Base-by-base conservation (phyloP, 2,888 invertebrate genomes). In the Agrypnus murinus region DNA sequence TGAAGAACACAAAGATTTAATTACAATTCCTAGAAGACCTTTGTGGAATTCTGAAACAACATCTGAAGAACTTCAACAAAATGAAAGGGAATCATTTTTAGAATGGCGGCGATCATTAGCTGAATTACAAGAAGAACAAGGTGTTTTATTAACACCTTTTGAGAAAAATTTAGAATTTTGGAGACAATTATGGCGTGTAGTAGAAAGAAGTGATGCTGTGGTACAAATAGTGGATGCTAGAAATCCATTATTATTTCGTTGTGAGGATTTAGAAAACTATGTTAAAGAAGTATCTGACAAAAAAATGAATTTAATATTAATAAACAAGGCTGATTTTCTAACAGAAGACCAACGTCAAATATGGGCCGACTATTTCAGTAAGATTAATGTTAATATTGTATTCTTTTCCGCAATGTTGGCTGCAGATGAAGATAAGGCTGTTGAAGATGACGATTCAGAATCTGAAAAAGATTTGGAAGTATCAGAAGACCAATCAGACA, bases 131-230 rank as follows among this genome's bases (percentile, higher is more conserved):
- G 93, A 95, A 76, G 88, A 91, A 12, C 91, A 97, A 48, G 92
- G 92, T 0, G 87, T 98, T 1, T 88, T 95, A 0, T 86, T 99
- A 74, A 99, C 99, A 0, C 99, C 99, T 0, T 99, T 97, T 85
- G 99, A 99, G 82, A 94, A 96, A 81, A 99, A 99, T 86, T 85
- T 99, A 15, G 98, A 99, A 83, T 95, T 99, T 79, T 99, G 99
- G 99, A 90, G 98, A 55, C 99, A 99, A 84, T 84, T 99, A 34
- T 99, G 99, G 99, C 90, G 99, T 77, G 99, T 99, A 0, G 91
- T 99, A n/a, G 99, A 99, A 84, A 91, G 95, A 77, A 96, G 97
- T 82, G 96, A 98, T 86, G 90, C 98, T 0, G 89, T 98, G 12
- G 91, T 97, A 10, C 95, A 99, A 85, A 95, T 99, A 73, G 93